Evolutionary conservation across 2,113 vertebrate genomes (phyloP).

Genomic region (Corythornis madagascariensis): DNA sequence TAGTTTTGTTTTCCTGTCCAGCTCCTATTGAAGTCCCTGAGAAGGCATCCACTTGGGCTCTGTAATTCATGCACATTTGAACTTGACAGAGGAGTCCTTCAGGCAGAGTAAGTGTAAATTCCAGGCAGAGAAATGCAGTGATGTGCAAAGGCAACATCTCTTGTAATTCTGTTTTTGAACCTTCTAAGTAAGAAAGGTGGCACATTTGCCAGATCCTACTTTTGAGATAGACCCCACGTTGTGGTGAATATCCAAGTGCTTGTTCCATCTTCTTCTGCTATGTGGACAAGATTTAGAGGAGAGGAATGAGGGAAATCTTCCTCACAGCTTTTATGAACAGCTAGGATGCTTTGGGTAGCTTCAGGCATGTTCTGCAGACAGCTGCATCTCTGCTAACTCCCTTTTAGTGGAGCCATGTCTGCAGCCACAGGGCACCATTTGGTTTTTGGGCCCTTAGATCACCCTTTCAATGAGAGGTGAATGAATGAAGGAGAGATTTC

Average conservation of each 20-base stretch:
- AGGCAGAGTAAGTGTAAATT: background rate
- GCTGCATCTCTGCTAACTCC: background rate
- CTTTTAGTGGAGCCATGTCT: background rate
- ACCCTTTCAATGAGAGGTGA: background rate
- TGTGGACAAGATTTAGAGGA: background rate
- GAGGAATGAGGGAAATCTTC: background rate
- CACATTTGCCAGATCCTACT: background rate
- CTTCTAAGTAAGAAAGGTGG: background rate
- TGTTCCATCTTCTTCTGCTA: background rate
- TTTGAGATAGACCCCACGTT: background rate
- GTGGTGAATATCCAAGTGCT: background rate
- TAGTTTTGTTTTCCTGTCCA: background rate
- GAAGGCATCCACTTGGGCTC: background rate
- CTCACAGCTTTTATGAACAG: background rate
- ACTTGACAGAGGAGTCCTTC: background rate
- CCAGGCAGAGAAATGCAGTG: background rate
- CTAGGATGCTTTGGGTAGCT: background rate
- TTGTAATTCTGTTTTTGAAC: background rate
- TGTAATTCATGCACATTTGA: background rate
- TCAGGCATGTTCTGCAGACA: rapidly evolving
- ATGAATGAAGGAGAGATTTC: background rate
- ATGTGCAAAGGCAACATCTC: background rate
- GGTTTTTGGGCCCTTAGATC: background rate
- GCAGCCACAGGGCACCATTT: rapidly evolving
- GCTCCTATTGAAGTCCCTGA: background rate